These are phyloP conservation scores for Paraplagusia blochii DNA, from an alignment of 2,113 vertebrate species.

Conservation along the genomic window DNA sequence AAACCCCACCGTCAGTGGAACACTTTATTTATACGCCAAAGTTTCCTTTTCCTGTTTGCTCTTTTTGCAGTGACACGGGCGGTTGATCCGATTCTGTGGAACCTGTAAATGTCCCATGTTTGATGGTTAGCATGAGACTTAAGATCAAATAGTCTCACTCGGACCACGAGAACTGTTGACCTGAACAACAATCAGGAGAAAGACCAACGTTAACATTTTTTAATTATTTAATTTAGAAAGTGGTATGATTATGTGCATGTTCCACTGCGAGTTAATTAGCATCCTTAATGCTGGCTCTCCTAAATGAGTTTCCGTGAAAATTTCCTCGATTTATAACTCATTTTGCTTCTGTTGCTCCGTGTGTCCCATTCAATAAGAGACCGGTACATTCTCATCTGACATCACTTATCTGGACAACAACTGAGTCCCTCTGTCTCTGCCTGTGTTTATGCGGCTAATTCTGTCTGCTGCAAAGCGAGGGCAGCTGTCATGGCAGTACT, in stretches of 20 bases:
- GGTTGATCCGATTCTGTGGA: no score
- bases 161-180: not conserved
- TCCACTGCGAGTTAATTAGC: not conserved
- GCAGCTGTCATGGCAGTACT: conserved; percentile 58
- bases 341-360: not conserved
- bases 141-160: not conserved
- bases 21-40: conserved; percentile 58
- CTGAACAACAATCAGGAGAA: no score
- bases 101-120: no score
- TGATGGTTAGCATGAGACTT: not conserved
- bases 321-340: conserved; percentile 2
- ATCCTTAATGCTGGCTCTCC: not conserved
- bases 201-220: no score
- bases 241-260: not conserved
- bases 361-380: not conserved
- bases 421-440: conserved; percentile 51
- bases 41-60: conserved; percentile 21
- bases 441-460: conserved; percentile 60
- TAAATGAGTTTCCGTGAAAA: not conserved
- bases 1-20: conserved; percentile 17
- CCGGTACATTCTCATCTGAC: conserved; percentile 45
- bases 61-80: not conserved
- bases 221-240: no score
- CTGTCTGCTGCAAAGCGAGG: conserved; percentile 44
- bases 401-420: conserved; percentile 52